These are phyloP conservation scores for Zoanthus gigantus DNA, from an alignment of 92 coral and sea anemone genomes.

Conservation along the genomic window DNA sequence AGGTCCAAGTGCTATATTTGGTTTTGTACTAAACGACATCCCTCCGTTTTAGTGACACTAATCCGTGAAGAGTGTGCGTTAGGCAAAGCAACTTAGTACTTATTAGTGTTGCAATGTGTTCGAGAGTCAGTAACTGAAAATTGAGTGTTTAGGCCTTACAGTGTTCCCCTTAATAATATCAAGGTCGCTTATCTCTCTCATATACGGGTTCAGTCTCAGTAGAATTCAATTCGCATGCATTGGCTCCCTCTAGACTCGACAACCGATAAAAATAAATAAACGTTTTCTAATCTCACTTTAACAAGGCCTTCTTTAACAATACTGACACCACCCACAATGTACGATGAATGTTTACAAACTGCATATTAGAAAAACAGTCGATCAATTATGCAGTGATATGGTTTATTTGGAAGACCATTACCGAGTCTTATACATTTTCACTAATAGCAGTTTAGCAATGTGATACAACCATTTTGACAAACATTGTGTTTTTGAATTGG, in stretches of 20 bases:
- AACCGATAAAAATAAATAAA: constrained; percentile 71
- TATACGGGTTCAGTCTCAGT: constrained; percentile 16
- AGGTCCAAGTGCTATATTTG: constrained; percentile 8
- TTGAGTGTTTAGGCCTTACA: constrained; percentile 26
- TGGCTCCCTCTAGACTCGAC: constrained; percentile 52
- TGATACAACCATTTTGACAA: neutral
- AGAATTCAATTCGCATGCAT: constrained; percentile 18
- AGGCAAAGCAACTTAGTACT: constrained; percentile 35
- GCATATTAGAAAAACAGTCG: constrained; percentile 51
- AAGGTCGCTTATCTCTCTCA: constrained; percentile 5
- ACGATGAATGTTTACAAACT: constrained; percentile 88
- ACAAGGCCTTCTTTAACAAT: constrained; percentile 67
- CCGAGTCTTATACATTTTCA: neutral
- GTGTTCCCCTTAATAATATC: constrained; percentile 21
- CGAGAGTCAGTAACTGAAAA: neutral
- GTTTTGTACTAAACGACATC: constrained; percentile 27
- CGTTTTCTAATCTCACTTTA: constrained; percentile 77
- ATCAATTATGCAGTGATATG: constrained; percentile 10
- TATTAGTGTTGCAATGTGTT: neutral
- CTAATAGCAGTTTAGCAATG: constrained; percentile 4
- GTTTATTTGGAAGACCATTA: constrained; percentile 35
- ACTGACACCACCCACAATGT: constrained; percentile 90
- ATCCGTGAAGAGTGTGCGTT: constrained; percentile 17
- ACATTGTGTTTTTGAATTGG: neutral
- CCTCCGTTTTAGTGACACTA: constrained; percentile 14